Percentiles rank a stretch among this genome's conserved stretches.
These are phyloP conservation scores for Heliangelus exortis DNA, from an alignment of 2,797 vertebrate species.

Conservation along the genomic window DNA sequence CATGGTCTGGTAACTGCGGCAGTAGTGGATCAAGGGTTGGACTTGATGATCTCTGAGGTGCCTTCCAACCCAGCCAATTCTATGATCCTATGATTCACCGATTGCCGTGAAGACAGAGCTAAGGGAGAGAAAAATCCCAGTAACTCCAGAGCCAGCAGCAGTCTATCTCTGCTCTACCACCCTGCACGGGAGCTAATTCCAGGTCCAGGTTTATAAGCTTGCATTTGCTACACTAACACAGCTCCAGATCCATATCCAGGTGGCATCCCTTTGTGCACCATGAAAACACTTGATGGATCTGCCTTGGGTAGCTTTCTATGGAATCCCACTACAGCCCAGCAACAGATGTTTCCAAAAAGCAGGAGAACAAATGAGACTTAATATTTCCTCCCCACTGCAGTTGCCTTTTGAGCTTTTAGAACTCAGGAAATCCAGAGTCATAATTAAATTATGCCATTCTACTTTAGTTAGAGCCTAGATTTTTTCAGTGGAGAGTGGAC, in stretches of 20 bases:
- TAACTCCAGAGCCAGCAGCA: neutral
- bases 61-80: no score
- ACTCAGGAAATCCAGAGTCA: neutral
- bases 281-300: neutral
- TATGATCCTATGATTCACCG: neutral
- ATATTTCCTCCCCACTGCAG: neutral
- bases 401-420: neutral
- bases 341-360: neutral
- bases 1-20: no score
- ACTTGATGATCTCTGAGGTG: no score
- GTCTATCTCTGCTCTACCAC: neutral
- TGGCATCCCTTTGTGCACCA: neutral
- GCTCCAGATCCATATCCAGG: rapidly evolving
- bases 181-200: neutral
- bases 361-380: neutral
- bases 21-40: no score
- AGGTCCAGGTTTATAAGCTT: neutral
- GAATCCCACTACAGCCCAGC: neutral
- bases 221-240: rapidly evolving
- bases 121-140: neutral
- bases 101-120: neutral
- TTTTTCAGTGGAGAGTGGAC: neutral
- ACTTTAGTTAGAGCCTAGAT: neutral
- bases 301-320: neutral
- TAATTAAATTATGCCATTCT: neutral